Evolutionary conservation across 2,888 invertebrate species (phyloP).

Genomic region (Andricus quercusramuli): DNA sequence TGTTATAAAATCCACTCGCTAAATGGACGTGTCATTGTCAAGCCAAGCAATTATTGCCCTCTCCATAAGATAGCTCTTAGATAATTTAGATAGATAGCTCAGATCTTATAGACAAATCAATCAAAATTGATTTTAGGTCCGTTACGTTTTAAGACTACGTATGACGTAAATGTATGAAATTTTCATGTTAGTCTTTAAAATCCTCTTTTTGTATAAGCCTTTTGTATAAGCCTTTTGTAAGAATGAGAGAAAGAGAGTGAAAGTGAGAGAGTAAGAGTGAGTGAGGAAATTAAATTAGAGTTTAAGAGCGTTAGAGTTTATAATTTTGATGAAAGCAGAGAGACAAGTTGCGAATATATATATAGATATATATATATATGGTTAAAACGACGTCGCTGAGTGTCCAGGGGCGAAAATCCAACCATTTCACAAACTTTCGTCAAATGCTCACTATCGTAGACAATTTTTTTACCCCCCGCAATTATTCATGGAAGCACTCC

Average conservation of each 20-base stretch:
- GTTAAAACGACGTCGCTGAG: not conserved
- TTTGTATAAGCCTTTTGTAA: not conserved
- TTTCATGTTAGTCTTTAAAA: constrained; percentile 34
- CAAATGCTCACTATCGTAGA: constrained; percentile 8
- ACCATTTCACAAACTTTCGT: constrained; percentile 7
- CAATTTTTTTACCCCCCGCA: not conserved
- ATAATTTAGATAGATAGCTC: constrained; percentile 39
- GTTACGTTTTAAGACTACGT: constrained; percentile 59
- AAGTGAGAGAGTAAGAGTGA: constrained; percentile 31
- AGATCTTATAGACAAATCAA: constrained; percentile 65
- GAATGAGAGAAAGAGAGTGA: constrained; percentile 31
- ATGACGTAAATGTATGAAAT: constrained; percentile 58
- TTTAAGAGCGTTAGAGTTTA: constrained; percentile 31
- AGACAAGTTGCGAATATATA: constrained; percentile 21
- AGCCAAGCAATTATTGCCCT: constrained; percentile 35
- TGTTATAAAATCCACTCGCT: not conserved
- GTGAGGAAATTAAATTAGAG: constrained; percentile 18
- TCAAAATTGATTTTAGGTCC: constrained; percentile 73
- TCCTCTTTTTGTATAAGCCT: not conserved
- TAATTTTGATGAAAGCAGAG: constrained; percentile 44
- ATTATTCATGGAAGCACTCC: not conserved
- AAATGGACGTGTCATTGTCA: constrained; percentile 5
- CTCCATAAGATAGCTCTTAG: constrained; percentile 39
- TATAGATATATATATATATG: not conserved
- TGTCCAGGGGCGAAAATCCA: not conserved